Evolutionary conservation across 1,140 invertebrate genomes (phyloP).

Genomic region (Helicoverpa zea): DNA sequence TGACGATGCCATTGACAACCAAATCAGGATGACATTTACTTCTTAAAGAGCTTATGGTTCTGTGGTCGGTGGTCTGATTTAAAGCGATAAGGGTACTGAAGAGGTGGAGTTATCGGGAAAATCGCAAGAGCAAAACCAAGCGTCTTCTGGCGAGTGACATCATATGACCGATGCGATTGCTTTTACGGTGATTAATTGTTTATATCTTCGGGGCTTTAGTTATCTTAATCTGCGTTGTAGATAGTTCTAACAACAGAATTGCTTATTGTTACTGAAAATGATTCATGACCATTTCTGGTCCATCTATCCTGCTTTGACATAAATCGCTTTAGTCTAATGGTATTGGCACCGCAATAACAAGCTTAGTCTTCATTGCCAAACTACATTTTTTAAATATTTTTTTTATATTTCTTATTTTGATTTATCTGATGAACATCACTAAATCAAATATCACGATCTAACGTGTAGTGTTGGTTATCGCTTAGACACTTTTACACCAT

Average conservation of each 20-base stretch:
- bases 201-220: constrained; percentile 19
- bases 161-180: constrained; percentile 46
- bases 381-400: background rate
- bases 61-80: constrained; percentile 34
- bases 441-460: constrained; percentile 31
- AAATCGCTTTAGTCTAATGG: background rate
- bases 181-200: constrained; percentile 41
- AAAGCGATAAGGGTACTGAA: constrained; percentile 23
- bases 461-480: background rate
- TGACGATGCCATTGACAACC: constrained; percentile 7
- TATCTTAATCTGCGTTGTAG: constrained; percentile 33
- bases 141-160: constrained; percentile 6
- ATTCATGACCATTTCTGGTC: constrained; percentile 14
- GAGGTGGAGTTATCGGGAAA: constrained; percentile 38
- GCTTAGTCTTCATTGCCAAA: too few relatives aligned
- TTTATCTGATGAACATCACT: constrained; percentile 18
- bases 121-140: constrained; percentile 26
- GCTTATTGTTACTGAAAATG: constrained; percentile 32
- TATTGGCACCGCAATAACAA: too few relatives aligned
- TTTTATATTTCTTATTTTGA: background rate
- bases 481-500: constrained; percentile 43
- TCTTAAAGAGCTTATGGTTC: background rate
- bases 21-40: constrained; percentile 18
- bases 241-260: constrained; percentile 26
- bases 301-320: constrained; percentile 8